Evolutionary conservation across 2,797 vertebrate species (phyloP), one percentile per base, ranked within the genome.

Genomic region (Danio aesculapii): DNA sequence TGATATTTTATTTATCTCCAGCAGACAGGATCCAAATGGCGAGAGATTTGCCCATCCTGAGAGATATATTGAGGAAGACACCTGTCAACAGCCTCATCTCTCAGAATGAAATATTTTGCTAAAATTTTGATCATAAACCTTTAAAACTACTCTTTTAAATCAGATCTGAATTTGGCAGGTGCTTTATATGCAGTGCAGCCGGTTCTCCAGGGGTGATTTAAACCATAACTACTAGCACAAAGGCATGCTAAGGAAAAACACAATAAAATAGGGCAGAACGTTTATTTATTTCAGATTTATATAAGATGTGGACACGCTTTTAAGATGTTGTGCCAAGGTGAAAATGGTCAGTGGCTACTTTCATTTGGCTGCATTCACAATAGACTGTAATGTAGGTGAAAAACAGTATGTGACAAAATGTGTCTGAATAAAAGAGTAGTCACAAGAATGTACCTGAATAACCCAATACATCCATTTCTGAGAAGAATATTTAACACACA

Each of bases 1-100:
- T 88, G 83, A 87, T 88, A 50, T 88, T 88, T 89, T 89, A 87
- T 90, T 88, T 86, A 88, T 85, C 78, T 73, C 78, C 66, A 43
- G 75, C 70, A 71, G 86, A 81, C 82, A 76, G 79, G 44, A 78
- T 75, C 73, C 77, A 83, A 82, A 86, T 80, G 73, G 81, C 61
- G 66, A 82, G 85, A 71, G 79, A 84, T 78, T 73, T 75, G 49
- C 57, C 47, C 62, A 55, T 83, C 69, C 50, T 63, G 68, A 71
- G 80, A 85, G 67, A 83, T 79, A 58, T 81, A 84, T 81, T 50
- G 81, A 74, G 73, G 70, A 62, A 75, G 88, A 86, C 85, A 85
- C 83, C 84, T 85, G 86, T 88, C 85, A 82, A 75, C 75, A 57
- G 63, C 63, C 75, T 67, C 66, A 57, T 85, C 77, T 73, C 69